Conservation (phyloP, 2,797 vertebrate species). For the Gymnothorax reevesii region DNA sequence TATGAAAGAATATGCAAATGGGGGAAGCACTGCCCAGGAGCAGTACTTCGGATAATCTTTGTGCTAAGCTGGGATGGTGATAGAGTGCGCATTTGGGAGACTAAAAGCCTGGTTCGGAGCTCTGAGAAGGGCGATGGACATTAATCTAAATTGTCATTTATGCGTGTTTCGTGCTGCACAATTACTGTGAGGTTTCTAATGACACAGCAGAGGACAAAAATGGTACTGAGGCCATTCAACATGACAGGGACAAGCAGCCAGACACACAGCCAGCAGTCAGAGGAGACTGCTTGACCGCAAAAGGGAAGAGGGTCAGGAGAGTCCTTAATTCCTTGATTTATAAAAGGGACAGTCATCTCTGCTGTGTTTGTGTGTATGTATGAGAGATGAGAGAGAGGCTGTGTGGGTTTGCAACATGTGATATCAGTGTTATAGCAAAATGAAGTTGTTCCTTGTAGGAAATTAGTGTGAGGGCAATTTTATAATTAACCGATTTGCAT, state of each 20-base stretch:
- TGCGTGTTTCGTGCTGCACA: constrained; percentile 41
- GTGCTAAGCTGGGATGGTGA: constrained; percentile 34
- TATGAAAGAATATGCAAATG: constrained; percentile 36
- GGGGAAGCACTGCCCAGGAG: constrained; percentile 18
- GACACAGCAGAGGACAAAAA: constrained; percentile 25
- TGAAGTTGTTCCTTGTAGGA: no score
- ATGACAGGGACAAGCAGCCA: constrained; percentile 36
- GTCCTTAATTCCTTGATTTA: constrained; percentile 29
- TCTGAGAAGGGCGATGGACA: constrained; percentile 37
- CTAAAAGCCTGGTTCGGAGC: constrained; percentile 38
- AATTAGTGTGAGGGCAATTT: no score
- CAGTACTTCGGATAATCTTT: constrained; percentile 40
- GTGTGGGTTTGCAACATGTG: no score
- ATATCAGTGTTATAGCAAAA: no score
- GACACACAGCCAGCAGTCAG: constrained; percentile 18
- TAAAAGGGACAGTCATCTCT: no score
- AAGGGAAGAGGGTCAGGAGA: constrained; percentile 39
- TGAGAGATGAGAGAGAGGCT: no score
- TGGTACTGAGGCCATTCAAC: constrained; percentile 5
- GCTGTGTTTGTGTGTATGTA: no score
- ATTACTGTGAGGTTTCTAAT: constrained; percentile 36
- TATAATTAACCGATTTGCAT: no score
- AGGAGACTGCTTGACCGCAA: constrained; percentile 21
- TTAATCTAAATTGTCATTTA: constrained; percentile 41
- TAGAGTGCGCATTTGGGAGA: constrained; percentile 36